Base-by-base conservation (phyloP, 2,797 vertebrate genomes). In the Pseudochromis fuscus region DNA sequence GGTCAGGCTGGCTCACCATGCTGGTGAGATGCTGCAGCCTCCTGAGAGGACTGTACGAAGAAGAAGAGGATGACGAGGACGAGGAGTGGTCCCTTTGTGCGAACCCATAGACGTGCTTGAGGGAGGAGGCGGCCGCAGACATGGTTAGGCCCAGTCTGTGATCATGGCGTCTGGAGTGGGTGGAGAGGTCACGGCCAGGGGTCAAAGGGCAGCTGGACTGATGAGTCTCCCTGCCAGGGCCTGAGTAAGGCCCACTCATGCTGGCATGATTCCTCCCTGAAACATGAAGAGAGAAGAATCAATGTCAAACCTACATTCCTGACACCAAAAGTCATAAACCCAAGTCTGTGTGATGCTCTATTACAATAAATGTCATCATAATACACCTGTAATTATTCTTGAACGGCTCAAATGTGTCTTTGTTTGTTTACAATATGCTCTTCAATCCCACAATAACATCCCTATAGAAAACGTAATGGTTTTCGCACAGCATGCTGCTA, bases 21-120 rank as follows among this genome's bases (percentile, higher is more conserved):
- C 93, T 95, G 90, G 95, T 96, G 87, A 97, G 91, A 90, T 96
- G 95, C 88, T 96, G 95, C 82, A 98, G 94, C 89, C 90, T 94
- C 84, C 94, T 94, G 71, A 98, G 89, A 30, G 95, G 95, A 89
- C 95, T 96, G 90, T 96, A 96, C 84, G 93, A 91, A 49, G 94
- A 93, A 18, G 94, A 87, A 13, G 88, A 81, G 82, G 93, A 76
- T 2, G 85, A 58, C 0, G 79, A 62, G 1, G 81, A 68, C 18
- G 88, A 75, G 0, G 76, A 75, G 62, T 71, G 80, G 72, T 95
- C 93, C 79, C 93, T 94, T 72, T 94, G 93, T 81, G 91, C 82
- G 76, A 93, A 94, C 53, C 90, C 90, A 74, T 94, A 94, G 63
- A 94, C 76, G 7, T 88, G 89, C 53, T 91, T 91, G 65, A 90